Base-by-base conservation (phyloP, 2,888 invertebrate species). In the Coecobrya sp. region DNA sequence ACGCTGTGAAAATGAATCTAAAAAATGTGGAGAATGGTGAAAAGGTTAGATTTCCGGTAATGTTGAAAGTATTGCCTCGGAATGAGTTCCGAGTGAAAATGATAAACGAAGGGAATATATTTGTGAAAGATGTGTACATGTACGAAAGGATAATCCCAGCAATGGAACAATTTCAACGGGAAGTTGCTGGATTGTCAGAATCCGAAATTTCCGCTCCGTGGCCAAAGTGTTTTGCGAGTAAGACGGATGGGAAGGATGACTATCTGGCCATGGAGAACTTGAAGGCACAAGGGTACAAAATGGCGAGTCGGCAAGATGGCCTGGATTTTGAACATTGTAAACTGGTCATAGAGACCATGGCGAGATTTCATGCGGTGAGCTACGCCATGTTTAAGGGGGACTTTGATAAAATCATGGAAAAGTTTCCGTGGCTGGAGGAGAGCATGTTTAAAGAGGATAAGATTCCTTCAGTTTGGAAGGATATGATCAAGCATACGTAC, bases 371-470 rank as follows among this genome's bases (percentile, higher is more conserved):
- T 86, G 94, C 94, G 0, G 11, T 94, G 3, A 94, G 94, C 0
- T 94, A 81, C 19, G 94, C 94, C 8, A 94, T 94, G 93, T 94
- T 93, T 79, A 13, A 87, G 16, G 95, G 95, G 0, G 91, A 94
- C 19, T 91, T 30, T 45, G 94, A 94, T 49, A 70, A 81, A 42
- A 93, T 95, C 0, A 13, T 93, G 45, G 86, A 62, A 22, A 91
- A 65, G 42, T 94, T 93, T 87, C 94, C 94, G 3, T 94, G 73
- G 62, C 55, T 95, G 13, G 52, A 92, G 45, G 94, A 94, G 27
- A 79, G 36, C n/a, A 93, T 94, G 94, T 93, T 94, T 19, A 25
- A 52, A 19, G n/a, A 52, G 13, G 73, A 85, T 22, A 79, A 76
- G 22, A 55, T 93, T n/a, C 86, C 86, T 4, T 85, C 92, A 25